phyloP scores from a whole-genome alignment of 2,113 vertebrate species.

The Stomatorhinus ivindoensis region DNA sequence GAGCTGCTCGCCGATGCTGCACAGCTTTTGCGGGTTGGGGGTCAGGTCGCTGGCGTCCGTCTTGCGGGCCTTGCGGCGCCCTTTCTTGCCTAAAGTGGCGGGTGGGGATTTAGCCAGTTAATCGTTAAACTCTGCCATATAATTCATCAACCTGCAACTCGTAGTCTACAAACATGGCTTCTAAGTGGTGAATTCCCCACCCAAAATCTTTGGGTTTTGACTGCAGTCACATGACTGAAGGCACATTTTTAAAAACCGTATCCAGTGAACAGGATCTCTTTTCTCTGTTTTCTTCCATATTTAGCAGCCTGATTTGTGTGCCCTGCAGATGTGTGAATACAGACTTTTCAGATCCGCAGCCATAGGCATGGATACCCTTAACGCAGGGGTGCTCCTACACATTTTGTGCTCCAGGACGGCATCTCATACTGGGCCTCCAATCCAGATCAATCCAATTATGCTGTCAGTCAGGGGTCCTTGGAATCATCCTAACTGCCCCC shows the following conservation, averaged over 20 bases:
- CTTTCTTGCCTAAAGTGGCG: constrained; percentile 52
- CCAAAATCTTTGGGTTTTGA: neutral
- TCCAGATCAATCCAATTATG: too few species aligned
- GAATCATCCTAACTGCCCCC: too few species aligned
- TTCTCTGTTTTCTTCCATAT: neutral
- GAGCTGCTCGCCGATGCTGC: constrained; percentile 62
- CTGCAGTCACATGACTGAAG: neutral
- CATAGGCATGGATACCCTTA: neutral
- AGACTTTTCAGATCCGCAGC: neutral
- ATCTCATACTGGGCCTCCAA: too few species aligned
- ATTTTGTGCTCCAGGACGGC: too few species aligned
- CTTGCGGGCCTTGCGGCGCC: constrained; percentile 59
- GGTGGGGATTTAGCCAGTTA: too few species aligned
- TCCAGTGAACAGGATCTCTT: neutral
- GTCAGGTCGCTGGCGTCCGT: constrained; percentile 64
- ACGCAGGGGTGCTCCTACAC: too few species aligned
- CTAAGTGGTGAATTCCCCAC: neutral
- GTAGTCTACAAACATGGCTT: neutral
- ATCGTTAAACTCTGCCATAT: neutral
- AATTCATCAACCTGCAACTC: neutral
- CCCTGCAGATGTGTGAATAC: neutral
- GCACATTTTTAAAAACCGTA: neutral
- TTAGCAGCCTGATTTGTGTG: neutral
- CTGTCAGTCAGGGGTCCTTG: too few species aligned
- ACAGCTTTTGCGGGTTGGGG: constrained; percentile 60